Evolutionary conservation across 1,140 invertebrate species (phyloP), one percentile per base, ranked within the genome.

Genomic region (Microplitis demolitor): DNA sequence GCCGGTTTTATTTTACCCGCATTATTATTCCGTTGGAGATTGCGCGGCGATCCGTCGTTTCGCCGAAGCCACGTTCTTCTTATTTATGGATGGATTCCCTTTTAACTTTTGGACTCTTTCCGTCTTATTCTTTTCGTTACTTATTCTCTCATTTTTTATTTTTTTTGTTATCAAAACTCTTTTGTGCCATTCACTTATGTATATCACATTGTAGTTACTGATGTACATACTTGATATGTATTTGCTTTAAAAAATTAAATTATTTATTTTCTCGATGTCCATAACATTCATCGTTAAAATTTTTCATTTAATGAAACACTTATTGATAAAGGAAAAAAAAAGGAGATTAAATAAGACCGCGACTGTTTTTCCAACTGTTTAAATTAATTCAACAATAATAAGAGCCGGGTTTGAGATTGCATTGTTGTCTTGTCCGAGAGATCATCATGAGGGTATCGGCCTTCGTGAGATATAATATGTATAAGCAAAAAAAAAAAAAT

Each of bases 371-470:
- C 69, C 60, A 53, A 71, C 60, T 60, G 60, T 51, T 37, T 35
- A 34, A 60, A 24, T 24, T 24, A 24, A 24, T 24, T 24, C 24
- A 24, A 24, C 24, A 67, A 67, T 50, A 67, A 67, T 67, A 33
- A n/a, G 51, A 67, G 56, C 69, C 56, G 66, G 68, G 62, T 66
- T 56, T 78, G 76, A 78, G 84, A 86, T 85, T 85, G 83, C 82
- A 87, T 86, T 87, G 85, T 87, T 86, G 85, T 86, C 85, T 86
- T 86, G 85, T 87, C 84, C 84, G 77, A 84, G 82, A 85, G 85
- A 85, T 85, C 85, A 86, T 79, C 76, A 78, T 75, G 84, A 85
- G 85, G 85, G 83, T 87, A 87, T 86, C 84, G 79, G 84, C 80
- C 83, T 78, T 78, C 77, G 51, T 16, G 63, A 50, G 73, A 76